A percentile compares a stretch with the other conserved stretches of the same genome.
These are phyloP conservation scores for Xylota segnis DNA, from an alignment of 2,888 invertebrate species.

Conservation along the genomic window DNA sequence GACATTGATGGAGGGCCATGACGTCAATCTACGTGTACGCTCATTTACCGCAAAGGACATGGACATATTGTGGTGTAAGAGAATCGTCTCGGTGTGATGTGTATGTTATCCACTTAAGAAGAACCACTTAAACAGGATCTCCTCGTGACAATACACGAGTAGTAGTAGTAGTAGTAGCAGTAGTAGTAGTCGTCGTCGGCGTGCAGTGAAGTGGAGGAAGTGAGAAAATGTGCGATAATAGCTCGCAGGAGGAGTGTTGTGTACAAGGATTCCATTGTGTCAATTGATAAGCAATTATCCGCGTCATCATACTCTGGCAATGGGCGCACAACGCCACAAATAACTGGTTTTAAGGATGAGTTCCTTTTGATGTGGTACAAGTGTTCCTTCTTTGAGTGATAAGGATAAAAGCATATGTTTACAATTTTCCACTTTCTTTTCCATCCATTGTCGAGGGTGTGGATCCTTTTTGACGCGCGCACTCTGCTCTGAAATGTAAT, in stretches of 20 bases:
- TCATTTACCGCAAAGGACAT: constrained; percentile 20
- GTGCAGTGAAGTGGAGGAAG: background rate
- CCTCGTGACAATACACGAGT: constrained; percentile 8
- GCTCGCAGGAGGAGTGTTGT: constrained; percentile 12
- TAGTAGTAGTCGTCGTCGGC: background rate
- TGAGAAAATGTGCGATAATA: constrained; percentile 41
- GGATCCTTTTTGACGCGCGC: constrained; percentile 25
- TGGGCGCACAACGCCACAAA: constrained; percentile 36
- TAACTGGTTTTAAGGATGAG: constrained; percentile 13
- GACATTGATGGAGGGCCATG: constrained; percentile 65
- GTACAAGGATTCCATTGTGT: constrained; percentile 29
- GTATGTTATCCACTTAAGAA: constrained; percentile 46
- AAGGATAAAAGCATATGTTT: constrained; percentile 23
- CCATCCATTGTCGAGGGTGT: background rate
- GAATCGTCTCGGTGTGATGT: constrained; percentile 27
- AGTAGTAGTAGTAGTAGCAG: background rate
- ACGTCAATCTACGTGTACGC: constrained; percentile 52
- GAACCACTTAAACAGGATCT: constrained; percentile 33
- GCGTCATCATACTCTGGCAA: constrained; percentile 17
- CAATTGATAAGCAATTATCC: constrained; percentile 75
- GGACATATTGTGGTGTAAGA: constrained; percentile 29
- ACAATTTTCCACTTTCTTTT: constrained; percentile 12
- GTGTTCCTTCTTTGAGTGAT: background rate
- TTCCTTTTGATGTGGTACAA: constrained; percentile 1
- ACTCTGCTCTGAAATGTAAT: constrained; percentile 29